Conservation (phyloP, 2,797 vertebrate species). For the Melanotaenia nigrans region DNA sequence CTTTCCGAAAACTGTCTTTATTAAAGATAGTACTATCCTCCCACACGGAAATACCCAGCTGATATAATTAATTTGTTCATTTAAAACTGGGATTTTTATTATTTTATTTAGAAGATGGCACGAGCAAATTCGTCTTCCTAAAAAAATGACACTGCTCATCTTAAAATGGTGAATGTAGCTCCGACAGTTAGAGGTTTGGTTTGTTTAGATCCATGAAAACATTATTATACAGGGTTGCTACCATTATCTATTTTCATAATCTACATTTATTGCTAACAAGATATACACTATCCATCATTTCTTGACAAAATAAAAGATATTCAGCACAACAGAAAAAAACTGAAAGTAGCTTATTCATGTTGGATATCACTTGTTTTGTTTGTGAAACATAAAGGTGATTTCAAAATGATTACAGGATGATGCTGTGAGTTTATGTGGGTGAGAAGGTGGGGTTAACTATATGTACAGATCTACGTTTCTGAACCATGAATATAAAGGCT, state of each 20-base stretch:
- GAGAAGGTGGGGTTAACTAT: neutral
- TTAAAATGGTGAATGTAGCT: no score
- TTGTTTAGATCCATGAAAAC: neutral
- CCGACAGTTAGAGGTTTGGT: no score
- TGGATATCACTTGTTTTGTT: neutral
- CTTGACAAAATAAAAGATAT: no score
- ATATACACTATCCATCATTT: no score
- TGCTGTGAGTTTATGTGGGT: constrained; percentile 1
- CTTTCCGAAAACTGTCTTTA: no score
- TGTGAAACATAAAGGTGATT: neutral
- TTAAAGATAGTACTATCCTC: no score
- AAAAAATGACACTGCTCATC: neutral
- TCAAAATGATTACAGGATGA: neutral
- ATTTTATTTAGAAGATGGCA: neutral
- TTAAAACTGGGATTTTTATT: neutral
- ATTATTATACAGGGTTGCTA: neutral
- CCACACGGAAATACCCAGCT: neutral
- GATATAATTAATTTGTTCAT: neutral
- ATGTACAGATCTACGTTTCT: neutral
- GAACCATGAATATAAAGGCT: neutral
- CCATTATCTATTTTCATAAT: neutral
- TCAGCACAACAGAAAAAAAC: no score
- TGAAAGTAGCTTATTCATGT: neutral
- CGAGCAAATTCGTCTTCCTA: no score
- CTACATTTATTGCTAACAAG: no score